Evolutionary conservation across 2,797 vertebrate species (phyloP), one percentile per base, ranked within the genome.

Genomic region (Valencia hispanica): DNA sequence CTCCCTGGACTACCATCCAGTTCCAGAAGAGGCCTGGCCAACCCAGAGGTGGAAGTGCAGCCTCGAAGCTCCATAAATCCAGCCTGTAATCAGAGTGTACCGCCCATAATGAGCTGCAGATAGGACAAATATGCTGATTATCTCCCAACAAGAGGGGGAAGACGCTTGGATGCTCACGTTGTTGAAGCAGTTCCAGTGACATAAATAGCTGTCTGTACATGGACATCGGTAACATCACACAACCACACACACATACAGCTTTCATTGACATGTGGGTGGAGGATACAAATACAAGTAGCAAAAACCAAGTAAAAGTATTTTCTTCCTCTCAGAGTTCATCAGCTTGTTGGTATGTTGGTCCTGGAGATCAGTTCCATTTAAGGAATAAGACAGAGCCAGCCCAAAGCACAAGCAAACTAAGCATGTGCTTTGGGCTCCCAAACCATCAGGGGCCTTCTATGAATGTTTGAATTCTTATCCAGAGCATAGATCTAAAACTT

Each of bases 41-140:
- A 69, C 84, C 81, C 71, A 66, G 32, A 59, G 73, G 86, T 86
- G 88, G 79, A 72, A 90, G 86, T 80, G 75, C 73, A 75, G 91
- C 85, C 83, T 87, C 78, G 77, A 20, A 78, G 76, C 71, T 76
- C 83, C 87, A 94, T 95, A 94, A 95, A 95, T 96, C 90, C 83
- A 86, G 74, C 53, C 57, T 76, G 81, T 73, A 87, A 87, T 91
- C 92, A 87, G 84, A 4, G 11, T 86, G 85, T 89, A 66, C 80
- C 17, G 48, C 48, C 80, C 78, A 70, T 94, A 95, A 94, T 94
- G 93, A 94, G 87, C 78, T 27, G 70, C 41, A 90, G 91, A 93
- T 92, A 88, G 80, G 81, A 78, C 66, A 94, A 91, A 78, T 90
- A 90, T 93, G 91, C 83, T 84, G 83, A 92, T 93, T 84, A 91